These are phyloP conservation scores for Drosophila demipolita DNA, from an alignment of 2,888 invertebrate genomes.

Conservation along the genomic window DNA sequence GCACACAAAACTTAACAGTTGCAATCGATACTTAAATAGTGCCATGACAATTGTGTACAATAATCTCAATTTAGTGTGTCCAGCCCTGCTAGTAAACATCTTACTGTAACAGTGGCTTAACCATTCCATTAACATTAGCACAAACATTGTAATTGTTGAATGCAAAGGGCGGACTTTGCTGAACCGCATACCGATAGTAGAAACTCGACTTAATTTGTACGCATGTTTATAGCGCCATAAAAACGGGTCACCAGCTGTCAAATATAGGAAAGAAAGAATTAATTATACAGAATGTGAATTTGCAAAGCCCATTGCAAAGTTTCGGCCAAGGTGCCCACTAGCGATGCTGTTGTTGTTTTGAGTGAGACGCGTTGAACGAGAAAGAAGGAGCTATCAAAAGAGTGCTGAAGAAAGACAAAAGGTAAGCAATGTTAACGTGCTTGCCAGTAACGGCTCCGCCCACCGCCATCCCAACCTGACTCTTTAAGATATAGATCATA, in stretches of 20 bases:
- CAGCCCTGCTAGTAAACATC: constrained; percentile 39
- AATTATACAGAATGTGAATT: constrained; percentile 1
- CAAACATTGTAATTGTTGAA: constrained; percentile 25
- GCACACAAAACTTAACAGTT: too few relatives aligned
- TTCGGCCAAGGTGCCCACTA: constrained; percentile 18
- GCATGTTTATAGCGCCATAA: constrained; percentile 32
- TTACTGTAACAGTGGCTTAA: constrained; percentile 14
- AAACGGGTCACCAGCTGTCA: constrained; percentile 42
- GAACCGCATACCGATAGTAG: not conserved
- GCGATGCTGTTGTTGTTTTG: constrained; percentile 50
- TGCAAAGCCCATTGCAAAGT: constrained; percentile 13
- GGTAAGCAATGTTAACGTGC: constrained; percentile 30
- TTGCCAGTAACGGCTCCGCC: constrained; percentile 8
- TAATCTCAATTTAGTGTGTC: not conserved
- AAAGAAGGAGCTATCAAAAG: not conserved
- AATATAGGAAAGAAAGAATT: not conserved
- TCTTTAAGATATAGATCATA: not conserved
- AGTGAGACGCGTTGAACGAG: constrained; percentile 6
- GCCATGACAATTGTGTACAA: not conserved
- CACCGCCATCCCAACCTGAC: not conserved
- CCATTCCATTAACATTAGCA: constrained; percentile 12
- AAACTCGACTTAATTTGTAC: constrained; percentile 11
- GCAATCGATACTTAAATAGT: too few relatives aligned
- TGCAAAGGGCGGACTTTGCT: not conserved
- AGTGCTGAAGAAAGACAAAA: constrained; percentile 6